Evolutionary conservation across 2,888 invertebrate genomes (phyloP), one percentile per base, ranked within the genome.

Genomic region (Eilema griseolum): DNA sequence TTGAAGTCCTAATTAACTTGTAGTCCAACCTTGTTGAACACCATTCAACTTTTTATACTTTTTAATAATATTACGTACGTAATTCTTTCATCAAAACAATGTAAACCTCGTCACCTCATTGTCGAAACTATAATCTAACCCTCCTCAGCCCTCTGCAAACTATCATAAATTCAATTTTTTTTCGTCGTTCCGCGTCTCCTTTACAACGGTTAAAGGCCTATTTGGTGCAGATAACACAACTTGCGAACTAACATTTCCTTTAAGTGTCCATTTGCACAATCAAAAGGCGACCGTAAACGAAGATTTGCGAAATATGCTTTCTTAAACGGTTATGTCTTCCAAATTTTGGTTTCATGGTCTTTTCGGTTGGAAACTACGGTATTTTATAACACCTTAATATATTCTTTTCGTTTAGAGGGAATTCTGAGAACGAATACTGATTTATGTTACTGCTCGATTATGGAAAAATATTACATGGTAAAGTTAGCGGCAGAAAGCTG

Each of bases 191-290:
- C 14, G 61, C 61, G 46, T 60, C n/a, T 23, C 52, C 20, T 37
- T 68, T 23, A 67, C 56, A 61, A 37, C 62, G 37, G 56, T 52
- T 57, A 62, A 62, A 62, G 37, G 56, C 57, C 68, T 62, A 61
- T 67, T 67, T 23, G 52, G 46, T 24, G 12, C 24, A 68, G 68
- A 68, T 68, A 68, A 67, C 67, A 16, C 61, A 62, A 62, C 46
- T 68, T 68, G 62, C 37, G 23, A 33, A 57, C 61, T 68, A 37
- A 68, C 61, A 68, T 68, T 68, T 20, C 37, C 26, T 62, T 37
- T 62, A 68, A 62, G 62, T 62, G 37, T 68, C 62, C 68, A 62
- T 68, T 68, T 37, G 52, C 56, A 57, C 57, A 68, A 68, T 62
- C 68, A 68, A 52, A 67, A 52, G 61, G 23, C 61, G 67, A 67